Evolutionary conservation across 2,113 vertebrate genomes (phyloP).

Genomic region (Colossoma macropomum): DNA sequence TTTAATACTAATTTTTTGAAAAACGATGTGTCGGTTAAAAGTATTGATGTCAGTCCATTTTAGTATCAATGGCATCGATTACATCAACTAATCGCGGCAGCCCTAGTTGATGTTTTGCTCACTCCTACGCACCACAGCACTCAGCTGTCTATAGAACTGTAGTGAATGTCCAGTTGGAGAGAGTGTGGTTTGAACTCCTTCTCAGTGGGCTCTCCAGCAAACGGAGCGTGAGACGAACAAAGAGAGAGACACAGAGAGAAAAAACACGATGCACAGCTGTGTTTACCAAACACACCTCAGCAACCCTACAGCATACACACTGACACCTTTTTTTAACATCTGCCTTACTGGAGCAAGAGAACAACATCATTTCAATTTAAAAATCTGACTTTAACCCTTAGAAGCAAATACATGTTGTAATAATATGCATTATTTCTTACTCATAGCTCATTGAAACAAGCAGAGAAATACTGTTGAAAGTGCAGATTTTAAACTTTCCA

Average conservation of each 20-base stretch:
- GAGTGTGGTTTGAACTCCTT: slow-evolving; percentile 21
- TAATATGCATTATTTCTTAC: too few species aligned
- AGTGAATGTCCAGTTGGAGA: neutral
- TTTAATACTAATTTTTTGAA: too few species aligned
- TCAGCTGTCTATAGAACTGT: neutral
- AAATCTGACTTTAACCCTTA: neutral
- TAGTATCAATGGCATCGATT: too few species aligned
- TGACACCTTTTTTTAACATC: slow-evolving; percentile 10
- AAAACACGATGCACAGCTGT: slow-evolving; percentile 4
- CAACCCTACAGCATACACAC: slow-evolving; percentile 1
- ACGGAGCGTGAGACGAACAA: slow-evolving; percentile 46
- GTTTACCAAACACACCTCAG: slow-evolving; percentile 41
- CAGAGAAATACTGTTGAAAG: too few species aligned
- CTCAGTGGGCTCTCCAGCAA: slow-evolving; percentile 41
- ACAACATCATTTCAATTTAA: neutral
- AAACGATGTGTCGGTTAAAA: too few species aligned
- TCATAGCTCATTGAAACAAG: too few species aligned
- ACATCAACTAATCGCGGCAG: too few species aligned
- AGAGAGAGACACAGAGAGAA: neutral
- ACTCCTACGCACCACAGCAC: neutral
- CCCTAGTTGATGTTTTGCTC: too few species aligned
- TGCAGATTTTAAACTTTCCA: too few species aligned
- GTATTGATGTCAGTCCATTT: too few species aligned
- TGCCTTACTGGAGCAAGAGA: neutral
- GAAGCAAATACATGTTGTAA: too few species aligned